These are phyloP conservation scores for Brachionus paranguensis DNA, from an alignment of 1,140 invertebrate species.

Conservation along the genomic window DNA sequence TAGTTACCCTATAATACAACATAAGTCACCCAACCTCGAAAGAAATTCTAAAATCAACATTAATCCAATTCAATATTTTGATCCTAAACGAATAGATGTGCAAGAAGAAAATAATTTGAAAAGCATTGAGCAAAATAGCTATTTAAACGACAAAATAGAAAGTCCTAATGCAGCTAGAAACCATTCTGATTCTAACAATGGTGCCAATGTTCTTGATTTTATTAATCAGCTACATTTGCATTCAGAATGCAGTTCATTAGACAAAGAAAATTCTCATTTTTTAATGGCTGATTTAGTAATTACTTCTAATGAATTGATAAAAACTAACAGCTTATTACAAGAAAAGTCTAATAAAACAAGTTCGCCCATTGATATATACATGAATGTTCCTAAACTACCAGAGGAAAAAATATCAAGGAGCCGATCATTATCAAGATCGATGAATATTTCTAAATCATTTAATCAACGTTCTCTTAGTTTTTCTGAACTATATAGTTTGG, in stretches of 20 bases:
- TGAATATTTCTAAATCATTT: not conserved
- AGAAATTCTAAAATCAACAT: not conserved
- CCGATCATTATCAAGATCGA: not conserved
- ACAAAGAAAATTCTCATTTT: slow-evolving; percentile 34
- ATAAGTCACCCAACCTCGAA: not conserved
- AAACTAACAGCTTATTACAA: not conserved
- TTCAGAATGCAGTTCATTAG: slow-evolving; percentile 23
- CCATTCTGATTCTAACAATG: not conserved
- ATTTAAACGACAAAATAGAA: not conserved
- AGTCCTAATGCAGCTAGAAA: not conserved
- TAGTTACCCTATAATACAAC: not conserved
- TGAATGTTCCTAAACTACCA: not conserved
- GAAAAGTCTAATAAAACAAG: not conserved
- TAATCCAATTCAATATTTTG: not conserved
- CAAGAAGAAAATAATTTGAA: not conserved
- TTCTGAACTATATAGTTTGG: not conserved
- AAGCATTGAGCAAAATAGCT: not conserved
- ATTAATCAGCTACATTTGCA: not conserved
- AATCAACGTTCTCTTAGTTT: not conserved
- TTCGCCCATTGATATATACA: not conserved
- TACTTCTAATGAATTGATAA: slow-evolving; percentile 8
- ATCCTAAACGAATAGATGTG: not conserved
- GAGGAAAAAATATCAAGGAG: not conserved
- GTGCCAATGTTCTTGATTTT: slow-evolving; percentile 28
- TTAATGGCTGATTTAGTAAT: slow-evolving; percentile 35